A percentile compares a stretch with the other conserved stretches of the same genome.
Evolutionary conservation across 2,113 vertebrate species (phyloP).

Genomic region (Sapajus apella): DNA sequence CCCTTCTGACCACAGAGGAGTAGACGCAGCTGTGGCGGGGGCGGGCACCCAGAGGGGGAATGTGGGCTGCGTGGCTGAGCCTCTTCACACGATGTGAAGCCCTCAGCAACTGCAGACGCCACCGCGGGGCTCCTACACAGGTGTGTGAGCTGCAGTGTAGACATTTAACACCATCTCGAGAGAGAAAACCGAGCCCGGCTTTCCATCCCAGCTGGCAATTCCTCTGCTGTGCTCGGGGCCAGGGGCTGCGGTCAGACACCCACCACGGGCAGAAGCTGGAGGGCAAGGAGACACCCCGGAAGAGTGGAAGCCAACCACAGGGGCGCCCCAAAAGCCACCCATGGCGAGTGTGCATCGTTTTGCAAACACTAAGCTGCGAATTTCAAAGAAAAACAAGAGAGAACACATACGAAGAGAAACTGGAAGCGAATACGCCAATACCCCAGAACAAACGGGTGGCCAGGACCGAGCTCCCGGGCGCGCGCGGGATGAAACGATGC

Average conservation of each 20-base stretch:
- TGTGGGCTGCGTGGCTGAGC: accelerated
- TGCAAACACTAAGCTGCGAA: accelerated
- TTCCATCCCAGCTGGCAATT: accelerated
- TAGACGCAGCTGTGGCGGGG: background rate
- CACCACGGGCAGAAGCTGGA: accelerated
- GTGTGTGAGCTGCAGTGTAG: background rate
- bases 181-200: accelerated
- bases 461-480: accelerated
- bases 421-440: background rate
- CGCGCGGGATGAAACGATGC: accelerated
- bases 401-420: background rate
- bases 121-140: background rate
- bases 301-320: background rate
- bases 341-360: accelerated
- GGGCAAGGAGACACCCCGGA: background rate
- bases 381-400: background rate
- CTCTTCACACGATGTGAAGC: accelerated
- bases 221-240: background rate
- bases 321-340: background rate
- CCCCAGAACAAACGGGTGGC: background rate
- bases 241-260: background rate
- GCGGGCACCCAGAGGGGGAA: no score
- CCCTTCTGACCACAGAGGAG: background rate
- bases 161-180: background rate
- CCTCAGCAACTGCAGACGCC: accelerated